Evolutionary conservation across 2,888 invertebrate genomes (phyloP), one percentile per base, ranked within the genome.

Genomic region (Andrena marginata): DNA sequence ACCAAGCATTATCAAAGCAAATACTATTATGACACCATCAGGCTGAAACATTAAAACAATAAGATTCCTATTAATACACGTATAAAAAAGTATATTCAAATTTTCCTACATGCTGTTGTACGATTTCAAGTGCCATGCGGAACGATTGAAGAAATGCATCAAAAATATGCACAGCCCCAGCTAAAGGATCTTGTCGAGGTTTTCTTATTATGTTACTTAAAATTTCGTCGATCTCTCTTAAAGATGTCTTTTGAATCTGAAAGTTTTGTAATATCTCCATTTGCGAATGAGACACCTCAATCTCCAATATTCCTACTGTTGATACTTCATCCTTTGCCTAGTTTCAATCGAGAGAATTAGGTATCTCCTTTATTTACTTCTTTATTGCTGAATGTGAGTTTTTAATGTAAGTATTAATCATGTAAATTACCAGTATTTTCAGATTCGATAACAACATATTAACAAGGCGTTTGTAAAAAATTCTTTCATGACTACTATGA

Each of bases 151-250:
- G 20, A 0, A 77, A n/a, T 1, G 7, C 4, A 49, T 69, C 33
- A 8, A 73, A 63, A 10, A 49, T 42, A 62, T 70, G 4, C 13
- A 20, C 51, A 48, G 60, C 31, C 26, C 84, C 81, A 35, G 72
- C 7, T 5, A 87, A 67, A 29, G 77, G 71, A 65, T 70, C 71
- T 3, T 48, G 70, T 31, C 56, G 35, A 23, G 86, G 77, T 16
- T 75, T 75, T 56, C 73, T 89, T 70, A 93, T 90, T 23, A 87
- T 67, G 26, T 88, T 80, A 48, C 74, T 83, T 3, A 93, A 82
- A 76, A 93, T 89, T 48, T 86, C 76, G 87, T 93, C 93, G 16
- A 92, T 72, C 77, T 92, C 85, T 72, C 89, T 89, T 10, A 91
- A 81, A 16, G 90, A 90, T 29, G 78, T 63, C 70, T 88, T 84